Percentiles rank a stretch among this genome's conserved stretches.
Conservation (phyloP, 2,888 invertebrate genomes). For the Brachycybe producta region DNA sequence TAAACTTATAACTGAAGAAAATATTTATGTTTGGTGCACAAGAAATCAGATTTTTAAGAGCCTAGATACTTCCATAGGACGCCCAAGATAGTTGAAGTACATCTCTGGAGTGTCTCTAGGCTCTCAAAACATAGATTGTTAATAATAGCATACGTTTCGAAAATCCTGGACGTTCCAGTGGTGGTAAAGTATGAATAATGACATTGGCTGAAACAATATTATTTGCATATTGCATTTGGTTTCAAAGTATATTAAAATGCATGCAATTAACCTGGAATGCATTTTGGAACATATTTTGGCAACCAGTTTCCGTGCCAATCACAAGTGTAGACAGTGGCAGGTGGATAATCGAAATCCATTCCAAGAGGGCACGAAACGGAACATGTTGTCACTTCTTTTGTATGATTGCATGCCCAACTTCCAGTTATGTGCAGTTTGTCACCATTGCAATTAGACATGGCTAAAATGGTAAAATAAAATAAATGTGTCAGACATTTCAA, state of each 20-base stretch:
- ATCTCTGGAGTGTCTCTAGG: neutral
- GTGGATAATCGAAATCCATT: constrained; percentile 46
- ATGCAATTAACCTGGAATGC: too few relatives aligned
- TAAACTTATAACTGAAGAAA: constrained; percentile 2
- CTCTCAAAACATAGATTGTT: neutral
- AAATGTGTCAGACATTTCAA: neutral
- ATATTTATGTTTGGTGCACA: too few relatives aligned
- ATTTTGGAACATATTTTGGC: constrained; percentile 59
- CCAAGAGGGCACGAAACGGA: constrained; percentile 52
- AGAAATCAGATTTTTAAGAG: too few relatives aligned
- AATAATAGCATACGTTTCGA: too few relatives aligned
- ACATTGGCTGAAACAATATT: too few relatives aligned
- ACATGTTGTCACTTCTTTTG: constrained; percentile 47
- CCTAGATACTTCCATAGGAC: too few relatives aligned
- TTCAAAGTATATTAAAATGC: too few relatives aligned
- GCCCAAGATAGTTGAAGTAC: too few relatives aligned
- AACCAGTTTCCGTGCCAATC: constrained; percentile 50
- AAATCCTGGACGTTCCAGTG: too few relatives aligned
- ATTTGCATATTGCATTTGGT: too few relatives aligned
- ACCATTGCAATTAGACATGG: constrained; percentile 45
- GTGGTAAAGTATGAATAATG: too few relatives aligned
- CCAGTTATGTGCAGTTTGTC: constrained; percentile 60
- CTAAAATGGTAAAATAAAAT: constrained; percentile 34
- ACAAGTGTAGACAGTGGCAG: constrained; percentile 51
- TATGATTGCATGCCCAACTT: constrained; percentile 54